These are phyloP conservation scores for Mycalesis mineus DNA, from an alignment of 2,888 invertebrate species.

Conservation along the genomic window DNA sequence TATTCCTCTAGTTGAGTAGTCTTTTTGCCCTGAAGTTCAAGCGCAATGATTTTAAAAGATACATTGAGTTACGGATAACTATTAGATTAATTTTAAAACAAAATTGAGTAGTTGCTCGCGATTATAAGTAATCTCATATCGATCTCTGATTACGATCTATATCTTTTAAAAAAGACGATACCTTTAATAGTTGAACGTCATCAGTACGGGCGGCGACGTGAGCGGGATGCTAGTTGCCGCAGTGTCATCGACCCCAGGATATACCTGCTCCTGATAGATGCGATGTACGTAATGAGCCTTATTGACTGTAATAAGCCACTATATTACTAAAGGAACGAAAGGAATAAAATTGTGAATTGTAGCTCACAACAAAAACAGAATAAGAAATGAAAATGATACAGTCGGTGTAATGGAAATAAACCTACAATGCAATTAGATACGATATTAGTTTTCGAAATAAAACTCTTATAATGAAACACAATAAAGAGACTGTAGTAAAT, in stretches of 20 bases:
- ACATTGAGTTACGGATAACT: too few relatives aligned
- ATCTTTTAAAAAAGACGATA: constrained; percentile 21
- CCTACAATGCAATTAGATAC: constrained; percentile 1
- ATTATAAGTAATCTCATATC: constrained; percentile 3
- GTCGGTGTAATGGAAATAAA: constrained; percentile 6
- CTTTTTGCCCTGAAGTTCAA: too few relatives aligned
- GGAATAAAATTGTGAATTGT: constrained; percentile 7
- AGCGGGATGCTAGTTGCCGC: constrained; percentile 51
- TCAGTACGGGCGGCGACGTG: constrained; percentile 22
- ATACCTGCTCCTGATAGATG: constrained; percentile 38
- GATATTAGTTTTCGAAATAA: not conserved
- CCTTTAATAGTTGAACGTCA: constrained; percentile 24
- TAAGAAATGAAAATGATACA: constrained; percentile 11
- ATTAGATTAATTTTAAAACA: not conserved
- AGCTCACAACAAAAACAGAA: not conserved
- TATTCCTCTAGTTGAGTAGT: too few relatives aligned
- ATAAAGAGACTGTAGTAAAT: not conserved
- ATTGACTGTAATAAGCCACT: constrained; percentile 19
- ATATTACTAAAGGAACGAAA: constrained; percentile 9
- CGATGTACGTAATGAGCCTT: constrained; percentile 25
- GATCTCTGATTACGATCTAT: constrained; percentile 8
- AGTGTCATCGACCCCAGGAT: constrained; percentile 58
- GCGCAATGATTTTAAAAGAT: too few relatives aligned
- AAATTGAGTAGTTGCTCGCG: not conserved
- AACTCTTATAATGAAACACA: not conserved